Evolutionary conservation across 2,113 vertebrate genomes (phyloP).

Genomic region (Hepsetus odoe): DNA sequence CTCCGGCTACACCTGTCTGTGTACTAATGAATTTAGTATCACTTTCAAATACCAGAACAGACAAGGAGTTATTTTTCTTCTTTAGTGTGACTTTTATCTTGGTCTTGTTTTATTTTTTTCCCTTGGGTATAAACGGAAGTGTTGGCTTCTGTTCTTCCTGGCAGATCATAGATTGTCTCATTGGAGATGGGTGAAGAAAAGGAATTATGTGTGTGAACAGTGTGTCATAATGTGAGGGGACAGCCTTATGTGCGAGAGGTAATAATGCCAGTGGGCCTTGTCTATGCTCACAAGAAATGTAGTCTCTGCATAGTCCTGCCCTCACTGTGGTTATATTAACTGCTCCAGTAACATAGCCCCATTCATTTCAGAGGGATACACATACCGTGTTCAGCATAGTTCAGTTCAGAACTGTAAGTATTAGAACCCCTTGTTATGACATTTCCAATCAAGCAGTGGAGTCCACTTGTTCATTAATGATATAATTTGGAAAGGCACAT

Average conservation of each 20-base stretch:
- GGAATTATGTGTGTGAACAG: constrained; percentile 8
- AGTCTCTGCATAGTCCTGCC: neutral
- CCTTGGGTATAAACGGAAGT: neutral
- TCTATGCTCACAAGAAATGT: neutral
- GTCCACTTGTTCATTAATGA: no score
- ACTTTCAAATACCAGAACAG: neutral
- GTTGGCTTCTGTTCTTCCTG: neutral
- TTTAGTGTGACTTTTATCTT: neutral
- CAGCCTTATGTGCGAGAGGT: constrained; percentile 18
- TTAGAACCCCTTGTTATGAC: neutral
- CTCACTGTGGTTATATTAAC: constrained; percentile 8
- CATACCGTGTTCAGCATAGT: neutral
- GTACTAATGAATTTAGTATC: constrained; percentile 1
- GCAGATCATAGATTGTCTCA: constrained; percentile 13
- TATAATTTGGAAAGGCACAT: no score
- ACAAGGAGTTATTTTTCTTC: constrained; percentile 3
- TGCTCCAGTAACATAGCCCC: neutral
- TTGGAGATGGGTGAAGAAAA: constrained; percentile 2
- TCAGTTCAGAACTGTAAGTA: neutral
- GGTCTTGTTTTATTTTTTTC: neutral
- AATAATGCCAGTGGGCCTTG: constrained; percentile 23
- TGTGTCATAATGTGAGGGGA: constrained; percentile 20
- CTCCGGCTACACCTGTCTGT: neutral
- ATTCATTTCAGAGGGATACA: neutral
- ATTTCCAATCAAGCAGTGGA: no score